phyloP scores from a whole-genome alignment of 2,888 invertebrate genomes.

The Philhelius pedissequus region DNA sequence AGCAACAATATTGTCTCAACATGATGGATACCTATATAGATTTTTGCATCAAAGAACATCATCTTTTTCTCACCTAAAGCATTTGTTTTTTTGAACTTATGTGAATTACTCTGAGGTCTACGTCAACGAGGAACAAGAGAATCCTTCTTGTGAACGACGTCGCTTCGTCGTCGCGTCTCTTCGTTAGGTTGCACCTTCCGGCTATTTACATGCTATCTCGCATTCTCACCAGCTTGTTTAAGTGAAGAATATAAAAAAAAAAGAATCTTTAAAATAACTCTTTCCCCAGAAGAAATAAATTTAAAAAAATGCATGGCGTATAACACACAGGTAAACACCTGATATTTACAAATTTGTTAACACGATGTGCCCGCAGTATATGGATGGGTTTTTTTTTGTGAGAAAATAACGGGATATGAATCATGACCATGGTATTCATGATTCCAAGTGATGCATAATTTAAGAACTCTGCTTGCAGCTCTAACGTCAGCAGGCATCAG shows the following conservation, averaged over 20 bases:
- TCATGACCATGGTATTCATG: conserved; percentile 78
- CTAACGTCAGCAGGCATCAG: neutral
- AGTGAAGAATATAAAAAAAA: conserved; percentile 19
- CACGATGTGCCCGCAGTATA: conserved; percentile 65
- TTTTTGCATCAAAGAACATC: conserved; percentile 18
- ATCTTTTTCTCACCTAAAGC: neutral
- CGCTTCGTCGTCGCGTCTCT: neutral
- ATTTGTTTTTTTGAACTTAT: neutral
- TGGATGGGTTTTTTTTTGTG: conserved; percentile 67
- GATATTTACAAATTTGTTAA: conserved; percentile 75
- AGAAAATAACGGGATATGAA: conserved; percentile 78
- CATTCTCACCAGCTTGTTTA: conserved; percentile 31
- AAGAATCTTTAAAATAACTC: neutral
- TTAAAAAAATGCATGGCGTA: conserved; percentile 25
- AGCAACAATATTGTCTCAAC: conserved; percentile 20
- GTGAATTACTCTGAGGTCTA: neutral
- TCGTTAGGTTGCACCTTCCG: conserved; percentile 43
- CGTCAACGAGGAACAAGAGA: conserved; percentile 9
- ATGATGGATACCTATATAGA: conserved; percentile 13
- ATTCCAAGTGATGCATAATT: conserved; percentile 73
- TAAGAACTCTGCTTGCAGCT: conserved; percentile 51
- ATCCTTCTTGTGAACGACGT: conserved; percentile 42
- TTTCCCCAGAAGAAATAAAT: conserved; percentile 17
- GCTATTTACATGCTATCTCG: conserved; percentile 53
- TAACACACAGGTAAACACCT: conserved; percentile 73